Percentiles rank a stretch among this genome's conserved stretches.
phyloP scores from a whole-genome alignment of 2,888 invertebrate species.

The Meganola albula region DNA sequence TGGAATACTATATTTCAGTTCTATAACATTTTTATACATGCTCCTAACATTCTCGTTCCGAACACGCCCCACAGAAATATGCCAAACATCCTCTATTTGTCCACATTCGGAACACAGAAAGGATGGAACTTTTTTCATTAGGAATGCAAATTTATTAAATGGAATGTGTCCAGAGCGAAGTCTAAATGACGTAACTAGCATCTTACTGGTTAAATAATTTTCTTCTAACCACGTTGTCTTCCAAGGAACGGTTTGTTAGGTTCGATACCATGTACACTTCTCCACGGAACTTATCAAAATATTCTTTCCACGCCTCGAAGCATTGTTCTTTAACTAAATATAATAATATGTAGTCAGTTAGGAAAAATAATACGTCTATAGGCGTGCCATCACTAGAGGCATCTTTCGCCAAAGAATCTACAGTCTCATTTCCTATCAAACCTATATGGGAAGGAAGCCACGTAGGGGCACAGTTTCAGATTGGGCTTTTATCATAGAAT shows the following conservation, averaged over 20 bases:
- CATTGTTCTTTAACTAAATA: not conserved
- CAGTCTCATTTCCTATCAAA: slow-evolving; percentile 1
- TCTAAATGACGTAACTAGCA: not conserved
- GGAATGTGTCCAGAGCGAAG: slow-evolving; percentile 1
- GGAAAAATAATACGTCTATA: not conserved
- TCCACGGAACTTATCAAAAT: slow-evolving; percentile 5
- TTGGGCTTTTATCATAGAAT: not conserved
- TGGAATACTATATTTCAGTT: no score
- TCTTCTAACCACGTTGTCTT: slow-evolving; percentile 3
- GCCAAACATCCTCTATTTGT: not conserved
- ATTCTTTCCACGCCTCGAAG: not conserved
- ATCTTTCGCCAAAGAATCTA: slow-evolving; percentile 1
- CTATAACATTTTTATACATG: no score
- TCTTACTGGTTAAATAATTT: not conserved
- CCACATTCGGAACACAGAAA: not conserved
- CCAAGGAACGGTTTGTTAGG: slow-evolving; percentile 2
- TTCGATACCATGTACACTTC: slow-evolving; percentile 4
- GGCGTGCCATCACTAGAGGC: not conserved
- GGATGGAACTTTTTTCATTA: not conserved
- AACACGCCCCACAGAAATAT: not conserved
- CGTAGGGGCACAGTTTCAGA: not conserved
- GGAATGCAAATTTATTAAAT: slow-evolving; percentile 1
- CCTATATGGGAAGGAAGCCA: slow-evolving; percentile 3
- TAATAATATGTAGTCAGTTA: not conserved
- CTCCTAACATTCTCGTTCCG: not conserved